These are phyloP conservation scores for Aphrocallistes beatrix DNA, from an alignment of 37 sponge, comb jelly and placozoan species.

Conservation along the genomic window DNA sequence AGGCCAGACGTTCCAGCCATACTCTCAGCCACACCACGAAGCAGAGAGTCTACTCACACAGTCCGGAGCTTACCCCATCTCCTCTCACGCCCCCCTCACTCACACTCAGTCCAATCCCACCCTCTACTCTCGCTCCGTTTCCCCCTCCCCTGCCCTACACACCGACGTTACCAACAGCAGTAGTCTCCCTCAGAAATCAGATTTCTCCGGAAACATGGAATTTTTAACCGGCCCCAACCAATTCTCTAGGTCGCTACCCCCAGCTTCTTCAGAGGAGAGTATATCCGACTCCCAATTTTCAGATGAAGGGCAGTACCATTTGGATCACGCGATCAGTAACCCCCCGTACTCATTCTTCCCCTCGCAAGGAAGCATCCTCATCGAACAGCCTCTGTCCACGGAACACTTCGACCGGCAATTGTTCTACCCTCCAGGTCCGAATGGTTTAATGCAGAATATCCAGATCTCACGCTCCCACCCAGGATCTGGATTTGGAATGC, in stretches of 20 bases:
- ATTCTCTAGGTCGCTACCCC: background rate
- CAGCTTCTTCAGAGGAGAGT: conserved; percentile 1
- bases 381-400: background rate
- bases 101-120: conserved; percentile 6
- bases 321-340: background rate
- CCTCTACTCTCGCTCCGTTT: background rate
- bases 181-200: background rate
- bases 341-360: background rate
- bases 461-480: background rate
- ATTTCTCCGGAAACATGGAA: background rate
- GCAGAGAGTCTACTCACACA: background rate
- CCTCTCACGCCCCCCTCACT: background rate
- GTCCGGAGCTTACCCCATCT: background rate
- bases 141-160: background rate
- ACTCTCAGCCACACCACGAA: background rate
- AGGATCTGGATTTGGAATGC: background rate
- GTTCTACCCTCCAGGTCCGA: background rate
- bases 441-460: background rate
- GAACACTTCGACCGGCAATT: background rate
- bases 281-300: background rate
- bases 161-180: background rate
- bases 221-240: background rate
- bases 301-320: background rate
- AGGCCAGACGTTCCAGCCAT: background rate
- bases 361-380: background rate